Base-by-base conservation (phyloP, 1,140 invertebrate genomes). In the Prorops nasuta region DNA sequence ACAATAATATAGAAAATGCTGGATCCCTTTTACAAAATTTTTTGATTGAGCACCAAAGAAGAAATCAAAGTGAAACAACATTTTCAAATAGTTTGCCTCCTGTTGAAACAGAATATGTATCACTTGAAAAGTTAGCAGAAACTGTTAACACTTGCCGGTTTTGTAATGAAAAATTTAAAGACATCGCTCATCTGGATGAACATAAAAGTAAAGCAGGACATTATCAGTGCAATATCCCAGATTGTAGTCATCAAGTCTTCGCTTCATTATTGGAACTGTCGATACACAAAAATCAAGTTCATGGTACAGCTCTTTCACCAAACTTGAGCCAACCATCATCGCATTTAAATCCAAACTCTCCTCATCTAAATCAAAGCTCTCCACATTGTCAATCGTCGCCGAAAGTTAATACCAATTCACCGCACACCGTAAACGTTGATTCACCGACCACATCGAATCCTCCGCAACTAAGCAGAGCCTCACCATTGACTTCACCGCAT, bases 131-230 rank as follows among this genome's bases (percentile, higher is more conserved):
- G 40, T 63, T 79, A 8, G 76, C 75, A 0, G 76, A 78, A 15
- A 76, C 72, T 1, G 69, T 75, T 2, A 70, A 56, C 15, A 74
- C 66, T 0, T 79, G 77, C 53, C 66, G 75, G 8, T 71, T 79
- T 3, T 80, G 79, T 48, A 78, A 76, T 18, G 76, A 79, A 28
- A 76, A 76, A 37, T 77, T 75, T 51, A 69, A 71, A 19, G 76
- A 79, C 37, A 66, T 72, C 1, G 58, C 70, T 0, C 69, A 74
- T 14, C 28, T 80, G 15, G 76, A 77, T 20, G 71, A 77, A 14
- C 79, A 79, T 48, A 66, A 63, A 38, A 57, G 60, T 2, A 72
- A 71, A 37, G 67, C 60, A 17, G 77, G 78, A 19, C 79, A 80
- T 50, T 79, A 71, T 56, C 77, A 77, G 39, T 80, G 79, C 55